phyloP scores from a whole-genome alignment of 2,797 vertebrate species.

The Pipistrellus pygmaeus region DNA sequence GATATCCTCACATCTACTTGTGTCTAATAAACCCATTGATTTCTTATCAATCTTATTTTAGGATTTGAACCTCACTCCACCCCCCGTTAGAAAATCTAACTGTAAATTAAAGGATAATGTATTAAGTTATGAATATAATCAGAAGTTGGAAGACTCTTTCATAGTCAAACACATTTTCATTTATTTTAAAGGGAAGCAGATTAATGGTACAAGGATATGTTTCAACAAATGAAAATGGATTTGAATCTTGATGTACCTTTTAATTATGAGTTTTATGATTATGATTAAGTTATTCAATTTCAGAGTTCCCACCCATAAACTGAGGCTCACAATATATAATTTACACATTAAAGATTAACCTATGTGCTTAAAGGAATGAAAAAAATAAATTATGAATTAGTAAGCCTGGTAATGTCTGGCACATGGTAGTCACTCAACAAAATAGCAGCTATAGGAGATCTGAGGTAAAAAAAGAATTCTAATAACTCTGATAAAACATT shows the following conservation, averaged over 20 bases:
- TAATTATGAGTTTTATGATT: neutral
- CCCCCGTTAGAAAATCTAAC: neutral
- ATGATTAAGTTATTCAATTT: neutral
- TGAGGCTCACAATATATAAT: neutral
- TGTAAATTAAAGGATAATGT: slow-evolving; percentile 34
- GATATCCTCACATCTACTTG: neutral
- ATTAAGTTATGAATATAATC: neutral
- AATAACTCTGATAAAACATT: slow-evolving; percentile 7
- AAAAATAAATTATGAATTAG: slow-evolving; percentile 9
- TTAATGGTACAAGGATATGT: neutral
- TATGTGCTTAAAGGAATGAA: neutral
- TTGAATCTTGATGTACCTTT: neutral
- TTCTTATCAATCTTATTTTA: neutral
- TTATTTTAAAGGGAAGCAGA: neutral
- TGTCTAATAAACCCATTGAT: neutral
- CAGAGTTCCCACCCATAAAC: neutral
- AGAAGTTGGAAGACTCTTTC: slow-evolving; percentile 25
- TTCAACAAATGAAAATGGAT: neutral
- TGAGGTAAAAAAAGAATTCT: neutral
- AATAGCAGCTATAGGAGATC: neutral
- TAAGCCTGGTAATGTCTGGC: neutral
- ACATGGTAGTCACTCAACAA: neutral
- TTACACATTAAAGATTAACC: neutral
- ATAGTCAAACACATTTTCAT: neutral
- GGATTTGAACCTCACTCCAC: neutral